These are phyloP conservation scores for Drosophila bipectinata DNA, from an alignment of 1,140 invertebrate genomes.

Conservation along the genomic window DNA sequence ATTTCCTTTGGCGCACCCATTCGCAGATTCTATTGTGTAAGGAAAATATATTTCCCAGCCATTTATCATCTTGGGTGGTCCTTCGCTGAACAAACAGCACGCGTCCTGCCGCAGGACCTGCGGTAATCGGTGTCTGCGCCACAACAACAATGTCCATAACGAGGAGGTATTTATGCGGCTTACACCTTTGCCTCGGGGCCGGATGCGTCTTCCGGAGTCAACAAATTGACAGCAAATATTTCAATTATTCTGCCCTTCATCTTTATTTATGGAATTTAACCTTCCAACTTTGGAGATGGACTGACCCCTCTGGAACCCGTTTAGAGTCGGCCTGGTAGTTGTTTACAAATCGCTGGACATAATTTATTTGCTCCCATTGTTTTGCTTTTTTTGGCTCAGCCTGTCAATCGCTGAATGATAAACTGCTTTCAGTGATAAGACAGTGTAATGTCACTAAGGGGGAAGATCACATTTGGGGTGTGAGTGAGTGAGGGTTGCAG, in stretches of 20 bases:
- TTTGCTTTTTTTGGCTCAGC: constrained; percentile 40
- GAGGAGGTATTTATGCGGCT: constrained; percentile 74
- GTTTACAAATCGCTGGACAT: constrained; percentile 78
- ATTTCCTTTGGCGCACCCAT: constrained; percentile 53
- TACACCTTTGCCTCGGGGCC: constrained; percentile 71
- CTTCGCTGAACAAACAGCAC: constrained; percentile 39
- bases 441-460: constrained; percentile 3
- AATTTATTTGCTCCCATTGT: constrained; percentile 70
- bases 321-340: constrained; percentile 36
- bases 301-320: constrained; percentile 23
- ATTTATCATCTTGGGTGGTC: constrained; percentile 60
- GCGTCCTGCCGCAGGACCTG: constrained; percentile 31
- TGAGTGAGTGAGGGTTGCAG: constrained; percentile 22
- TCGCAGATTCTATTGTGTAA: constrained; percentile 11
- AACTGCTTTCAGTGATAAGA: constrained; percentile 64
- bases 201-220: constrained; percentile 57
- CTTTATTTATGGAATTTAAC: constrained; percentile 63
- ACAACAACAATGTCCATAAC: constrained; percentile 58
- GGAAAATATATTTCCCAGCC: constrained; percentile 48
- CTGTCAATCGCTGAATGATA: constrained; percentile 76
- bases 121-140: constrained; percentile 44
- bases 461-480: background rate
- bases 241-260: constrained; percentile 65
- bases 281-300: constrained; percentile 16
- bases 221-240: constrained; percentile 82